phyloP scores from a whole-genome alignment of 2,888 invertebrate species.

The Lissocephala sabroskyi region DNA sequence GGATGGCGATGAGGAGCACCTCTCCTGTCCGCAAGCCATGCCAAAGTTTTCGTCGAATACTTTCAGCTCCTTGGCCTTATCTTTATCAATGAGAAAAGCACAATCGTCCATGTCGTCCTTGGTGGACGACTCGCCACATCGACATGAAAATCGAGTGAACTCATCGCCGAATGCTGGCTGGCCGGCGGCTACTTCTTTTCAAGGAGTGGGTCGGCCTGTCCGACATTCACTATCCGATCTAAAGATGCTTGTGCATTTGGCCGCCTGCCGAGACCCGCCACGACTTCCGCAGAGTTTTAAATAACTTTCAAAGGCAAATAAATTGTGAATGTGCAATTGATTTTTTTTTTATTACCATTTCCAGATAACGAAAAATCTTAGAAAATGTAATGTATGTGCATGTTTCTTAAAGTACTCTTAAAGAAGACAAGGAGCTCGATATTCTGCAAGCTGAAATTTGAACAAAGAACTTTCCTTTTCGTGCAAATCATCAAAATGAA shows the following conservation, averaged over 20 bases:
- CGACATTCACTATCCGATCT: slow-evolving; percentile 19
- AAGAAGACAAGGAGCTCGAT: too few relatives aligned
- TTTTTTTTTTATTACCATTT: too few relatives aligned
- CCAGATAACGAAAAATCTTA: too few relatives aligned
- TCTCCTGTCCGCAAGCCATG: slow-evolving; percentile 5
- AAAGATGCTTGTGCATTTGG: slow-evolving; percentile 14
- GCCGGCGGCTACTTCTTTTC: slow-evolving; percentile 19
- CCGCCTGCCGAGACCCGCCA: slow-evolving; percentile 15
- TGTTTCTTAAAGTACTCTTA: too few relatives aligned
- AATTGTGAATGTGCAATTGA: slow-evolving; percentile 45
- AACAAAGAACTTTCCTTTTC: too few relatives aligned
- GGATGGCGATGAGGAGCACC: too few relatives aligned
- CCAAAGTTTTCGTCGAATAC: slow-evolving; percentile 37
- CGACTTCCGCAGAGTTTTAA: slow-evolving; percentile 32
- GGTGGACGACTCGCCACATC: slow-evolving; percentile 10
- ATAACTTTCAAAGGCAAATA: slow-evolving; percentile 42
- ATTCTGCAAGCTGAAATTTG: too few relatives aligned
- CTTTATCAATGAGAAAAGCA: slow-evolving; percentile 53
- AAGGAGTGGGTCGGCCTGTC: slow-evolving; percentile 9
- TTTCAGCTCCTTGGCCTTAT: slow-evolving; percentile 51
- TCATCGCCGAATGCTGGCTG: background rate
- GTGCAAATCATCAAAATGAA: too few relatives aligned
- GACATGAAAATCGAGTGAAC: slow-evolving; percentile 17
- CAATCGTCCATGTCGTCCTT: slow-evolving; percentile 8
- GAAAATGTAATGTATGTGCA: too few relatives aligned